Evolutionary conservation across 2,113 vertebrate species (phyloP).

Genomic region (Plecotus auritus): DNA sequence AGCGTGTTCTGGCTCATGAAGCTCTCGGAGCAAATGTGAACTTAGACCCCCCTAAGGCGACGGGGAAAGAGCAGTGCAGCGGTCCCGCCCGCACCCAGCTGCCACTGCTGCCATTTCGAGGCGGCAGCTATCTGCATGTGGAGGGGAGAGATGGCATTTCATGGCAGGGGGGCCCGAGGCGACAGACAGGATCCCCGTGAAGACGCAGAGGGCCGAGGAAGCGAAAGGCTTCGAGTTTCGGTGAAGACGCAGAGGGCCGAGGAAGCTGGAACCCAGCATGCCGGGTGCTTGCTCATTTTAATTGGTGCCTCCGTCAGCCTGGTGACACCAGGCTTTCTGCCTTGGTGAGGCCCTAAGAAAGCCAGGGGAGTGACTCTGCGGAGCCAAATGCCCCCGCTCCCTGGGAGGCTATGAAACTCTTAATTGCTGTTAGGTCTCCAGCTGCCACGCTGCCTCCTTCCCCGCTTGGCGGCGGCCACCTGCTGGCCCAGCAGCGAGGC

Average conservation of each 20-base stretch:
- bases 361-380: constrained; percentile 60
- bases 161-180: constrained; percentile 72
- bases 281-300: constrained; percentile 75
- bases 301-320: constrained; percentile 63
- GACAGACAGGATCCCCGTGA: constrained; percentile 76
- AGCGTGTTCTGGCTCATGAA: constrained; percentile 74
- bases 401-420: constrained; percentile 74
- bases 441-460: constrained; percentile 66
- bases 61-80: constrained; percentile 64
- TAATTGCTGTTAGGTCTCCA: constrained; percentile 71
- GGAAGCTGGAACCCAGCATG: constrained; percentile 71
- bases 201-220: constrained; percentile 65
- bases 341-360: constrained; percentile 68
- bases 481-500: background rate
- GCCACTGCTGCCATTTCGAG: constrained; percentile 67
- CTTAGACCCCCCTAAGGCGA: constrained; percentile 70
- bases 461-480: constrained; percentile 41
- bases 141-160: constrained; percentile 77
- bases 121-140: constrained; percentile 54
- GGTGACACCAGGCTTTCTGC: constrained; percentile 60
- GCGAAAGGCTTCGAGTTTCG: constrained; percentile 46
- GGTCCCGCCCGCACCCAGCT: constrained; percentile 77
- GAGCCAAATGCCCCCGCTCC: constrained; percentile 53
- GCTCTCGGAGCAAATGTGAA: constrained; percentile 69
- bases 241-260: constrained; percentile 64